Conservation (phyloP, 2,113 vertebrate genomes). For the Zosterops pallidus region DNA sequence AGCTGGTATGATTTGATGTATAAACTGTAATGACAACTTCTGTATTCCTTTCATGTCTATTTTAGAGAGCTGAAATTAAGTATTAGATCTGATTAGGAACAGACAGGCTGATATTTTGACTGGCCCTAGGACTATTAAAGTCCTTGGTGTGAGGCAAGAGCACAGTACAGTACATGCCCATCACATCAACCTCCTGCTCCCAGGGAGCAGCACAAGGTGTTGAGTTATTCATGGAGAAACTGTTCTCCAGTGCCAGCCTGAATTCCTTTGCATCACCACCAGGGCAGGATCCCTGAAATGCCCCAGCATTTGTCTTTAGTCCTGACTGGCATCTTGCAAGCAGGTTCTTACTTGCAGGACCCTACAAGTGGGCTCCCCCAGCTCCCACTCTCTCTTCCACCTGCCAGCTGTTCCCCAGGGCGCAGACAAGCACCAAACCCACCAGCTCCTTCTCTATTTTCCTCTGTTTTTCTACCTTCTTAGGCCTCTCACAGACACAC, state of each 20-base stretch:
- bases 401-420: not conserved
- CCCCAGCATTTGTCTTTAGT: not conserved
- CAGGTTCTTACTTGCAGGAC: not conserved
- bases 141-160: not conserved
- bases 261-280: not conserved
- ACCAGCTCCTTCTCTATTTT: not conserved
- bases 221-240: not conserved
- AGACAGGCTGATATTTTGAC: not conserved
- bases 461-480: not conserved
- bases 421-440: not conserved
- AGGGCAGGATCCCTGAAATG: not conserved
- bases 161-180: not conserved
- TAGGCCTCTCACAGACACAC: not conserved
- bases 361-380: not conserved
- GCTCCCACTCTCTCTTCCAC: not conserved
- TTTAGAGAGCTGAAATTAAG: not conserved
- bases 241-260: not conserved
- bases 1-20: not conserved
- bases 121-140: not conserved
- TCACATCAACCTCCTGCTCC: not conserved
- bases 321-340: not conserved
- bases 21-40: not conserved
- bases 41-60: not conserved
- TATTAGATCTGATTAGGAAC: not conserved
- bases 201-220: not conserved